phyloP scores from a whole-genome alignment of 37 sponge, comb jelly and placozoan species.

The Aplysina aerophoba region DNA sequence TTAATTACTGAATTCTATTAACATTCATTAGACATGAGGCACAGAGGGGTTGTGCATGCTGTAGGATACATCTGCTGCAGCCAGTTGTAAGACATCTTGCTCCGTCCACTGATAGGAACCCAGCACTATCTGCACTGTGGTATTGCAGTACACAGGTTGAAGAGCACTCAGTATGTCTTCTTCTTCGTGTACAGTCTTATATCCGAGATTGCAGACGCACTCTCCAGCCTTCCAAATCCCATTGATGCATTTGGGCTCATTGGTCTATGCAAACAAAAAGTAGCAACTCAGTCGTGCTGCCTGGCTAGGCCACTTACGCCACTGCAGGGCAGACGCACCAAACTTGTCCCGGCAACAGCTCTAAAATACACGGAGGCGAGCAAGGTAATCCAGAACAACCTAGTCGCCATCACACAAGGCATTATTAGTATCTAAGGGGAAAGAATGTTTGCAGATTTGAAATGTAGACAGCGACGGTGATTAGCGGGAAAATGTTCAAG shows the following conservation, averaged over 20 bases:
- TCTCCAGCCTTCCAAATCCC: constrained; percentile 17
- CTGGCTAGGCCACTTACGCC: no score
- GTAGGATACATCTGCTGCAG: neutral
- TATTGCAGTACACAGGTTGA: constrained; percentile 25
- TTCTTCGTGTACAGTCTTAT: constrained; percentile 9
- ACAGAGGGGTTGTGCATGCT: neutral
- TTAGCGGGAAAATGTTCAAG: neutral
- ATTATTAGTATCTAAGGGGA: no score
- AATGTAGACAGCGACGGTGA: no score
- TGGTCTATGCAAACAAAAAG: neutral
- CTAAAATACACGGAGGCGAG: no score
- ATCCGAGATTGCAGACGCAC: constrained; percentile 11
- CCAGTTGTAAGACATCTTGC: constrained; percentile 23
- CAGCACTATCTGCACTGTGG: neutral
- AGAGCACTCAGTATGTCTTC: neutral
- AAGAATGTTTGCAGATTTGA: no score
- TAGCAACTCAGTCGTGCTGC: no score
- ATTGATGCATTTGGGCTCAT: neutral
- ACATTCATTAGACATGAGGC: no score
- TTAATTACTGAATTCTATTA: no score
- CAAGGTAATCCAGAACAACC: no score
- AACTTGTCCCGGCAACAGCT: no score
- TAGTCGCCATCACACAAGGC: no score
- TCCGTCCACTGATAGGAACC: neutral
- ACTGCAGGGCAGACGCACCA: no score